Conservation (phyloP, 92 coral and sea anemone genomes). For the Hydrozoanthus gracilis region DNA sequence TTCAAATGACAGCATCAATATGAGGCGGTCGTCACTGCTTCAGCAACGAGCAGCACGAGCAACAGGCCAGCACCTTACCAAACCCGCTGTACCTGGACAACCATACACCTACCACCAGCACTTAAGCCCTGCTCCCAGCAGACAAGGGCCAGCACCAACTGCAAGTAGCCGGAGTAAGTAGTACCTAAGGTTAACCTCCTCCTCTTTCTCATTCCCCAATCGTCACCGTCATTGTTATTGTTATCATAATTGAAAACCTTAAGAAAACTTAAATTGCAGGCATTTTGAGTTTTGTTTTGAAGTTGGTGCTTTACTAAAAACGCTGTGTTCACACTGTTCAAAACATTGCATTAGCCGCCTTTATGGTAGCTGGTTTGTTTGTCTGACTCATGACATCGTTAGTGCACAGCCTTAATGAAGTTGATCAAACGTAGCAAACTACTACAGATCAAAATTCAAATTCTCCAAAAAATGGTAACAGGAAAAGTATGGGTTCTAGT, state of each 20-base stretch:
- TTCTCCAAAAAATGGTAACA: no score
- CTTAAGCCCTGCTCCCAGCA: slow-evolving; percentile 42
- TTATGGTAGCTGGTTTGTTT: no score
- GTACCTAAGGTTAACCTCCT: neutral
- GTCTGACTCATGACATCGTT: no score
- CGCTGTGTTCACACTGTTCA: no score
- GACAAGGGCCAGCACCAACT: slow-evolving; percentile 54
- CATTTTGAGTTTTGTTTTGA: no score
- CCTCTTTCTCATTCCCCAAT: neutral
- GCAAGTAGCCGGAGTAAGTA: slow-evolving; percentile 70
- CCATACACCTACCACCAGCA: slow-evolving; percentile 61
- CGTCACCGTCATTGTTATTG: neutral
- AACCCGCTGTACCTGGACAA: slow-evolving; percentile 73
- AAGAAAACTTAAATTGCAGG: no score
- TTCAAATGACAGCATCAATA: slow-evolving; percentile 79
- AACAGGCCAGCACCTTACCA: slow-evolving; percentile 57
- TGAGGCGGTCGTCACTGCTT: slow-evolving; percentile 75
- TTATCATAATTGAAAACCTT: neutral
- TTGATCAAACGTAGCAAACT: no score
- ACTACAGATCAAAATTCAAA: no score
- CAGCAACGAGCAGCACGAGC: slow-evolving; percentile 84
- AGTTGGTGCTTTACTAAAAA: no score
- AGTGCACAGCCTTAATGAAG: no score
- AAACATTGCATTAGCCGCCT: no score
- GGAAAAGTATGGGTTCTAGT: no score